Evolutionary conservation across 2,888 invertebrate genomes (phyloP), one percentile per base, ranked within the genome.

Genomic region (Meghimatium bilineatum): DNA sequence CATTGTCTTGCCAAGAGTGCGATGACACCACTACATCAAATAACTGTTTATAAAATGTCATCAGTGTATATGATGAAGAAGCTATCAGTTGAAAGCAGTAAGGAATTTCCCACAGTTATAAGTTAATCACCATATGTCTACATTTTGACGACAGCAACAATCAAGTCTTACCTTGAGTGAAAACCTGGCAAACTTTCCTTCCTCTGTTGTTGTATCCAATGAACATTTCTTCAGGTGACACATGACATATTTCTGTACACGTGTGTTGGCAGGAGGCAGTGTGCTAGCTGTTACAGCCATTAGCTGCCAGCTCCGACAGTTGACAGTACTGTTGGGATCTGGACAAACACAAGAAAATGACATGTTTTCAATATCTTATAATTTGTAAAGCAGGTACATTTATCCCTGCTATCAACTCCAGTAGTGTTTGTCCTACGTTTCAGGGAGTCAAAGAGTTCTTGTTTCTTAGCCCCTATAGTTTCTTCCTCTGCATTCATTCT

Each of bases 131-230:
- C n/a, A n/a, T n/a, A n/a, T n/a, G n/a, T n/a, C n/a, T n/a, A n/a
- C n/a, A n/a, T n/a, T 56, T 56, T 56, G 56, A 23, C 56, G 12
- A 23, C 20, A 23, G 23, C 23, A 49, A 49, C 49, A 12, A 49
- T 49, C 49, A 56, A 23, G 20, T 74, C 78, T 76, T 74, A 93
- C 93, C 91, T 93, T 93, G 80, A 98, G 97, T 23, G 98, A 97
- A 92, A 98, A 97, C 87, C 98, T 94, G 0, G 98, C 98, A 94
- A 97, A 98, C 94, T 97, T 97, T 71, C 98, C 98, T 94, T 98
- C 98, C 93, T 98, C 98, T 0, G 97, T 97, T 0, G 96, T 96
- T 89, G 96, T 96, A 93, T 97, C 97, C 86, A 97, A 96, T 52
- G 97, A 96, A 92, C 98, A 97, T 90, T 97, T 95, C 89, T 97